Evolutionary conservation across 2,797 vertebrate species (phyloP).

Genomic region (Silurus aristotelis): DNA sequence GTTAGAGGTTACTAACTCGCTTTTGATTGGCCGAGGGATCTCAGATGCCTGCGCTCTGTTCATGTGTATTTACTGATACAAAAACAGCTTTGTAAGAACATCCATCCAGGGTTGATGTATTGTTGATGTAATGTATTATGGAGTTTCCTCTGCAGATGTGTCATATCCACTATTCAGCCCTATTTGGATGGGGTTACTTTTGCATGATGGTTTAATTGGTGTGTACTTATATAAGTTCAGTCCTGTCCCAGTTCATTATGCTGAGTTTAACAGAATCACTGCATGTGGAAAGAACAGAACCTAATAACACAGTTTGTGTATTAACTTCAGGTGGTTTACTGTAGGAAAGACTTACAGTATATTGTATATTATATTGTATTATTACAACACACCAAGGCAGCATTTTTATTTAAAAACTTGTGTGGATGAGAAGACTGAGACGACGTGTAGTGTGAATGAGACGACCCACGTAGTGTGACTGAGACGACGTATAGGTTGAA

Average conservation of each 20-base stretch:
- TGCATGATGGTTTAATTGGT: not conserved
- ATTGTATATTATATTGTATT: too few species aligned
- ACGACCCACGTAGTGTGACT: too few species aligned
- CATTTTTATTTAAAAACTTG: too few species aligned
- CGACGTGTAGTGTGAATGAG: too few species aligned
- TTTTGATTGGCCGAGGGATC: not conserved
- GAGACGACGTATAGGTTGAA: too few species aligned
- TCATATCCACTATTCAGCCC: not conserved
- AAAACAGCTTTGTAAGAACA: not conserved
- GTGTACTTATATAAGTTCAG: not conserved
- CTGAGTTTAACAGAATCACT: not conserved
- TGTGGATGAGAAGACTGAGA: too few species aligned
- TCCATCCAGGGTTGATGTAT: too few species aligned
- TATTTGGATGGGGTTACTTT: not conserved
- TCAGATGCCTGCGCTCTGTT: not conserved
- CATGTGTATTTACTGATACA: not conserved
- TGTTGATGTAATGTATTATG: not conserved
- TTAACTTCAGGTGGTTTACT: too few species aligned
- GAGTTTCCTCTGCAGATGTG: not conserved
- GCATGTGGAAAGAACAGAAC: not conserved
- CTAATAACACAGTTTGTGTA: too few species aligned
- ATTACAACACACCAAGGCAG: too few species aligned
- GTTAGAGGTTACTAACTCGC: conserved; percentile 8
- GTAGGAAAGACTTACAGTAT: too few species aligned
- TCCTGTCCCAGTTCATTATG: not conserved